Percentiles rank a stretch among this genome's conserved stretches.
Conservation (phyloP, 2,797 vertebrate genomes). For the Pteronotus mesoamericanus region DNA sequence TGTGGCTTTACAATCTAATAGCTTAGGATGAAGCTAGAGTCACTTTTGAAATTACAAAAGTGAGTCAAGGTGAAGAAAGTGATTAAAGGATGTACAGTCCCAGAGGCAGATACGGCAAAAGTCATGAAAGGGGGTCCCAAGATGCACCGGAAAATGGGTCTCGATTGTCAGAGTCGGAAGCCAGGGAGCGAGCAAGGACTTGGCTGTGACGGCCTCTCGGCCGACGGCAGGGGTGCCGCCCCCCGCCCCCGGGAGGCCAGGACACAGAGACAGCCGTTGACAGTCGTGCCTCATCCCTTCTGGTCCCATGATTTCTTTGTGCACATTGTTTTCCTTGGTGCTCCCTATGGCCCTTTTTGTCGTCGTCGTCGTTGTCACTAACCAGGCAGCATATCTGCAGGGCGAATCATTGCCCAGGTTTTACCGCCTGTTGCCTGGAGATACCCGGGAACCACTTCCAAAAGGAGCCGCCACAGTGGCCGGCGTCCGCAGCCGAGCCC, state of each 20-base stretch:
- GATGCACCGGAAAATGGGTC: neutral
- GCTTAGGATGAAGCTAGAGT: neutral
- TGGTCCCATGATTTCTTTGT: neutral
- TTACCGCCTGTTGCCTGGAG: neutral
- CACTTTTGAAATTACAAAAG: neutral
- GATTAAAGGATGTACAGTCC: neutral
- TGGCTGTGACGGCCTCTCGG: neutral
- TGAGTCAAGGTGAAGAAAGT: neutral
- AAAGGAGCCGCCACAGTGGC: neutral
- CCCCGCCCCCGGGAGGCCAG: rapidly evolving
- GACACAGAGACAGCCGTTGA: neutral
- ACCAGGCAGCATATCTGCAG: neutral
- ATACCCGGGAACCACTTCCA: neutral
- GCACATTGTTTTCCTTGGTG: neutral
- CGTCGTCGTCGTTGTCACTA: rapidly evolving
- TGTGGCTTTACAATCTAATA: neutral
- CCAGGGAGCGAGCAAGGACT: neutral
- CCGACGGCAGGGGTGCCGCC: rapidly evolving
- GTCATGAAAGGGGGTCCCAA: neutral
- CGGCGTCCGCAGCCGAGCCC: neutral
- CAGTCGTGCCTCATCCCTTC: rapidly evolving
- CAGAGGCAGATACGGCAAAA: neutral
- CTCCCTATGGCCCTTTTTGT: too few relatives aligned
- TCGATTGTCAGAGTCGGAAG: neutral
- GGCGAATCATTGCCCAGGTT: neutral